Evolutionary conservation across 2,888 invertebrate species (phyloP).

Genomic region (Eristalis intricaria): DNA sequence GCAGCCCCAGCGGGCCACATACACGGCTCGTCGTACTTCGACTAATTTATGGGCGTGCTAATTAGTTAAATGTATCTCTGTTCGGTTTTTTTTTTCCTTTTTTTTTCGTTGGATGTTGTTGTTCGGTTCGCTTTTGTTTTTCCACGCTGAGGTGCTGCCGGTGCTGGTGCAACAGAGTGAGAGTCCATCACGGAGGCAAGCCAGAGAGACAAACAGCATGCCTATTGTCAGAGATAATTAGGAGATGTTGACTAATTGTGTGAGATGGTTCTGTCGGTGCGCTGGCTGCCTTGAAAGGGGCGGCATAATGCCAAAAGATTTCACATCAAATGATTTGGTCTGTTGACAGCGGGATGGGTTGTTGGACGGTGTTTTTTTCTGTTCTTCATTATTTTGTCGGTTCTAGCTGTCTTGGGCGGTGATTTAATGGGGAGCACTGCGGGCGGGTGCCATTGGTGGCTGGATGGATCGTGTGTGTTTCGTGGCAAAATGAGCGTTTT

Average conservation of each 20-base stretch:
- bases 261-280: constrained; percentile 38
- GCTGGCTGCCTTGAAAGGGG: constrained; percentile 39
- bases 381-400: not conserved
- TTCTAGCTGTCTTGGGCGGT: not conserved
- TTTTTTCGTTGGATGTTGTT: no score
- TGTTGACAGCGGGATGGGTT: constrained; percentile 73
- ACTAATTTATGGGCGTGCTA: constrained; percentile 69
- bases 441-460: not conserved
- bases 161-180: not conserved
- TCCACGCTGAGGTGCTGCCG: not conserved
- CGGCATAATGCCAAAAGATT: constrained; percentile 74
- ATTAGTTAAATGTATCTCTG: constrained; percentile 64
- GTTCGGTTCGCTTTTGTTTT: constrained; percentile 27
- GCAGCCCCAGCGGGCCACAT: constrained; percentile 27
- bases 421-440: not conserved
- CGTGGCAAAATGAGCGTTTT: no score
- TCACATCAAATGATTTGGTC: constrained; percentile 81
- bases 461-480: no score
- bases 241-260: constrained; percentile 71
- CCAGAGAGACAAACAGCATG: constrained; percentile 47
- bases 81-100: constrained; percentile 6
- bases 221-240: constrained; percentile 72
- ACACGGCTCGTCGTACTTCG: constrained; percentile 17
- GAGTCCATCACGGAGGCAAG: not conserved
- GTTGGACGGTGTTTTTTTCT: not conserved